Evolutionary conservation across 2,797 vertebrate genomes (phyloP), one percentile per base, ranked within the genome.

Genomic region (Lophius americanus): DNA sequence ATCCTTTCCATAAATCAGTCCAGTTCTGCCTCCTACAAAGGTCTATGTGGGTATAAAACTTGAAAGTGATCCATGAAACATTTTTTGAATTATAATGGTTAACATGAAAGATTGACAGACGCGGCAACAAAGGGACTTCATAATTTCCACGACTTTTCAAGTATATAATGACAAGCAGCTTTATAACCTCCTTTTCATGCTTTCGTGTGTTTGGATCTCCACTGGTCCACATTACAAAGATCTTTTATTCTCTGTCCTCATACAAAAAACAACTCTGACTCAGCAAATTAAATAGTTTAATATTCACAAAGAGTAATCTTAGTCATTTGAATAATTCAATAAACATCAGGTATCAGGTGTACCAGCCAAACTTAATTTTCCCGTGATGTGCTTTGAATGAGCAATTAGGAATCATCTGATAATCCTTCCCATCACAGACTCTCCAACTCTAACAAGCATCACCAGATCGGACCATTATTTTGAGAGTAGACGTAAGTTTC

Each of bases 321-420:
- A 7, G 37, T 7, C 2, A 33, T 71, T 67, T 56, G 42, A 36
- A 50, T 78, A 53, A 68, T 72, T 73, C 43, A 36, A 72, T 69
- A 74, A 57, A 78, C 68, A 78, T 63, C 44, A 66, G 49, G 68
- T 70, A 64, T 75, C 65, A 80, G 61, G 36, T 78, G 64, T 75
- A 67, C 61, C 14, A 57, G 70, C 6, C 23, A 23, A 23, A 23
- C 23, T 23, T 23, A 23, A 23, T 13, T 37, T 38, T 53, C 7
- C 32, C 66, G 58, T 78, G 50, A 50, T 72, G 50, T 85, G 74
- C 43, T 41, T 48, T 65, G 72, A 82, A 85, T 89, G 64, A 53
- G 43, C 76, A 84, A 75, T 50, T 23, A 37, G 73, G 73, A 71
- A 80, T 82, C 58, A 72, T 78, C 73, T 68, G 68, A 64, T 64